These are phyloP conservation scores for Larimichthys crocea DNA, from an alignment of 2,113 vertebrate species.

Conservation along the genomic window DNA sequence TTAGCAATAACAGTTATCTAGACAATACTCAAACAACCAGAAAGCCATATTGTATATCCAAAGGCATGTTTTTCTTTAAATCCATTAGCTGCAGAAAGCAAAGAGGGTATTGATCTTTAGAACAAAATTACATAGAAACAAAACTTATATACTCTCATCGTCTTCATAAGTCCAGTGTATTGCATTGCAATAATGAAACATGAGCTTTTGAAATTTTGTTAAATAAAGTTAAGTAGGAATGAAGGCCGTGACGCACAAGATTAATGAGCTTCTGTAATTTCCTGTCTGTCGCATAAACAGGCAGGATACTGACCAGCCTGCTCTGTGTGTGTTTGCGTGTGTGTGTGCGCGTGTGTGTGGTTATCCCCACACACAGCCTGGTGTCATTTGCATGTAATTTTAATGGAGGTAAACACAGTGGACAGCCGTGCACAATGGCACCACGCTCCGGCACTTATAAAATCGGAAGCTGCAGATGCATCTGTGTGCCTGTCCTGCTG, in stretches of 20 bases:
- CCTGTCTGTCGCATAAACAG: background rate
- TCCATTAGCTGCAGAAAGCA: slow-evolving; percentile 2
- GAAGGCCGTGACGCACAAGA: background rate
- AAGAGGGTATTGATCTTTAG: background rate
- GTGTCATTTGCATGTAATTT: slow-evolving; percentile 4
- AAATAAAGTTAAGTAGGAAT: background rate
- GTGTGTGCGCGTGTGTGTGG: background rate
- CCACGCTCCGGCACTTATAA: background rate
- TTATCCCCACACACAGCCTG: background rate
- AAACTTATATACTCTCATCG: background rate
- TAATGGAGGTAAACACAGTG: slow-evolving; percentile 10
- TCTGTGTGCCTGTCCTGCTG: background rate
- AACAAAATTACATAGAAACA: background rate
- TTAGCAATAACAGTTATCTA: slow-evolving; percentile 29
- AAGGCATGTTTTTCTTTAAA: background rate
- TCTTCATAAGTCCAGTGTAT: background rate
- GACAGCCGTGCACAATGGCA: background rate
- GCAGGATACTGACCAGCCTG: background rate
- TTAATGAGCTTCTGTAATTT: background rate
- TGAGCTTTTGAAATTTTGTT: background rate
- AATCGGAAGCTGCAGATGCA: background rate
- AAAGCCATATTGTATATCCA: background rate
- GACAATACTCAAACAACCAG: background rate
- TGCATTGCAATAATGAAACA: slow-evolving; percentile 7
- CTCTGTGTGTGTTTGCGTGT: background rate